Evolutionary conservation across 1,140 invertebrate genomes (phyloP), one percentile per base, ranked within the genome.

Genomic region (Drosophila paulistorum): DNA sequence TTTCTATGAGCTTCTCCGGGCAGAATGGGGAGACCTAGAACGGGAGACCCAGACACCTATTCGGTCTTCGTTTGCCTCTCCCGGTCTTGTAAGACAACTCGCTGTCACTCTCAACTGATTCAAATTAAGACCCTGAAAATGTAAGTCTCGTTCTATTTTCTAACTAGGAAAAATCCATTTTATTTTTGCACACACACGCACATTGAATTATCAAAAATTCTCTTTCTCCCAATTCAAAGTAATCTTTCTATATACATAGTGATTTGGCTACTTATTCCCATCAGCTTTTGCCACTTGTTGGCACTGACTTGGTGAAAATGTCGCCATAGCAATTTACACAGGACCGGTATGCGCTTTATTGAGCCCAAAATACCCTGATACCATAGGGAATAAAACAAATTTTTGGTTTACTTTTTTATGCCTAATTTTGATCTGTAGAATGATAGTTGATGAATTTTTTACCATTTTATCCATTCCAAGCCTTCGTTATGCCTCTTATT

Each of bases 201-300:
- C 71, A 83, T 69, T 76, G 72, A 76, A 83, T 83, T 79, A 82
- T 75, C n/a, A 73, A 82, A 66, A 72, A 63, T 61, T 33, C 37
- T 35, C 7, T 1, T 9, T 9, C 33, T 35, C 9, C 7, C 0
- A 35, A 35, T 9, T 11, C 30, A 58, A 55, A 70, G 54, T 70
- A 64, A 68, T 66, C 68, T 65, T 37, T 33, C 14, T 48, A 64
- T 26, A 30, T 58, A 66, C 37, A 48, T 41, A 60, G 55, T 23
- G 67, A 65, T 48, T 71, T 68, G 67, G 55, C n/a, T n/a, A 48
- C 14, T 14, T 48, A 48, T 48, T 48, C 17, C 11, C 14, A 48
- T 23, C 7, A 41, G 37, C 7, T 10, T 73, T 71, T 59, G 64
- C 69, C 69, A 84, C 81, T 84, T 84, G 81, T 85, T 84, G 81